These are phyloP conservation scores for Autographa pulchrina DNA, from an alignment of 2,888 invertebrate species.

Conservation along the genomic window DNA sequence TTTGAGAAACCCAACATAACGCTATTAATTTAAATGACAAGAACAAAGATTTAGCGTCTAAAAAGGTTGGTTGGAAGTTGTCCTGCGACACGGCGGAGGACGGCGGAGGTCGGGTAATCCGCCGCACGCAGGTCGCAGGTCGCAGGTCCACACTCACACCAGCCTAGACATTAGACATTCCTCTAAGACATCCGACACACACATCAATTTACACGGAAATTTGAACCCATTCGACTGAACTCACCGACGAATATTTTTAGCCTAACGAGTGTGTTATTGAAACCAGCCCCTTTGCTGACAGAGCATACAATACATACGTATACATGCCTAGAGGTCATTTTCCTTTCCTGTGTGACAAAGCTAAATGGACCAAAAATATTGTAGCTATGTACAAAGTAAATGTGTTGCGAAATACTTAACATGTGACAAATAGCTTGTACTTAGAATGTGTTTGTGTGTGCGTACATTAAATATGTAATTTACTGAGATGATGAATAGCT, in stretches of 20 bases:
- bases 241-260: conserved; percentile 66
- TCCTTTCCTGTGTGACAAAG: conserved; percentile 25
- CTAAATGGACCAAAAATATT: conserved; percentile 43
- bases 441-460: conserved; percentile 33
- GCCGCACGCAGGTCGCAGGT: conserved; percentile 36
- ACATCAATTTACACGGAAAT: conserved; percentile 81
- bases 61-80: conserved; percentile 58
- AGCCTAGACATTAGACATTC: conserved; percentile 69
- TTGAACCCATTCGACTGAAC: conserved; percentile 67
- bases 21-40: conserved; percentile 46
- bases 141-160: conserved; percentile 61
- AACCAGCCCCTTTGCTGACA: conserved; percentile 19
- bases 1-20: conserved; percentile 30
- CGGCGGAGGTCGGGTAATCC: conserved; percentile 61
- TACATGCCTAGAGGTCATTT: conserved; percentile 21
- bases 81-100: conserved; percentile 32
- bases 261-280: conserved; percentile 63
- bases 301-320: conserved; percentile 13
- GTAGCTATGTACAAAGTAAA: conserved; percentile 34
- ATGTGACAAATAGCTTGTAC: conserved; percentile 37
- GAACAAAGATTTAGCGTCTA: conserved; percentile 43
- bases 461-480: conserved; percentile 24
- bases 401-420: conserved; percentile 38
- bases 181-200: conserved; percentile 73
- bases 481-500: conserved; percentile 34